Base-by-base conservation (phyloP, 2,888 invertebrate genomes). In the Macaria liturata region DNA sequence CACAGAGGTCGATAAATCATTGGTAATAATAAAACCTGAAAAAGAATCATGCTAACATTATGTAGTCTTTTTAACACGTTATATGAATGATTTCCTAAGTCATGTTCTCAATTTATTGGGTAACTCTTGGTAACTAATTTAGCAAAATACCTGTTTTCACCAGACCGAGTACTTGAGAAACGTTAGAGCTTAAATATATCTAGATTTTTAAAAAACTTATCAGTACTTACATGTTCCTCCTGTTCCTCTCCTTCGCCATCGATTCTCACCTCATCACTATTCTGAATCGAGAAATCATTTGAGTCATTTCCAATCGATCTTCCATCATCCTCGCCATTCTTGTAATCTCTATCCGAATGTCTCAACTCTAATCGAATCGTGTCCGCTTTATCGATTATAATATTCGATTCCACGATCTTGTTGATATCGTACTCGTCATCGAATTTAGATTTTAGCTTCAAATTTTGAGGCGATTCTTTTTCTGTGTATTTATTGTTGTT, bases 321-420 rank as follows among this genome's bases (percentile, higher is more conserved):
- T 47, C 51, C 32, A 6, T 60, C 54, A 34, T 59, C 51, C 31
- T 64, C 65, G 8, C 62, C 61, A 49, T 67, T 67, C 45, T 69
- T 67, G 58, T 69, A 72, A 57, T 70, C 69, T 32, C 61, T 61
- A 55, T 68, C 73, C 31, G 81, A 74, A 57, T 82, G 75, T 56
- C 88, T 75, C 49, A 88, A 61, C 62, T 86, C 85, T 9, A 90
- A 65, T 55, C 88, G 69, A 46, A 86, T 84, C 3, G 84, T 83
- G 66, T 83, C 86, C 5, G 80, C 72, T 65, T 84, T 86, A 67
- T 84, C 84, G 62, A 83, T 81, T 64, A 79, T 80, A 55, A 84
- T 84, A 68, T 83, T 85, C 57, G 87, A 78, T 75, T 86, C 84
- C 3, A 84, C 78, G 3, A 80, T 76, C 34, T 80, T 75, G 67